Conservation (phyloP, 2,888 invertebrate species). For the Ophraella communa region DNA sequence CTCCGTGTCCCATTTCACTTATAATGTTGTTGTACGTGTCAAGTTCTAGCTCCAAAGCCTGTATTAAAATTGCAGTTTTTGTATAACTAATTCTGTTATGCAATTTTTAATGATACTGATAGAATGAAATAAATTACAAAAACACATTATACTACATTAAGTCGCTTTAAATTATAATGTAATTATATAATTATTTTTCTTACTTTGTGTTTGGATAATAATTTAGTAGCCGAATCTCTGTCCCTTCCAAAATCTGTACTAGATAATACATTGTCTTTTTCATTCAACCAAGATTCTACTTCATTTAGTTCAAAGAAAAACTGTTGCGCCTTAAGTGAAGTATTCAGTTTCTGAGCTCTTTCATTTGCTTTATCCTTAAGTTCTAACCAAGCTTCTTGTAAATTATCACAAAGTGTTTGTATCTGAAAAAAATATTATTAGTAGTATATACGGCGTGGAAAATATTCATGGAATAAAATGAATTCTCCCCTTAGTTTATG, state of each 20-base stretch:
- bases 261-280: conserved; percentile 81
- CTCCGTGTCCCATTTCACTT: conserved; percentile 89
- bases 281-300: conserved; percentile 91
- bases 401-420: conserved; percentile 72
- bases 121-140: background rate
- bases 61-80: too few species aligned
- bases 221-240: conserved; percentile 87
- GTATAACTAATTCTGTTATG: too few species aligned
- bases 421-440: conserved; percentile 63
- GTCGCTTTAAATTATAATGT: too few species aligned
- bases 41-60: conserved; percentile 87
- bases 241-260: conserved; percentile 90
- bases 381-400: conserved; percentile 77
- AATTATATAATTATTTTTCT: background rate
- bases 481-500: too few species aligned
- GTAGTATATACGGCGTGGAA: background rate
- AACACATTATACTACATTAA: too few species aligned
- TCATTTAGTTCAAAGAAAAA: conserved; percentile 90
- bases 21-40: conserved; percentile 92
- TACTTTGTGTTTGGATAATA: conserved; percentile 94
- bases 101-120: too few species aligned
- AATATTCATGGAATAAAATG: too few species aligned
- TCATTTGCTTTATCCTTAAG: conserved; percentile 74
- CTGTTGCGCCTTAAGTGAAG: conserved; percentile 89
- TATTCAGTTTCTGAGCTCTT: conserved; percentile 79